These are phyloP conservation scores for Loriculus beryllinus DNA, from an alignment of 2,797 vertebrate species.

Conservation along the genomic window DNA sequence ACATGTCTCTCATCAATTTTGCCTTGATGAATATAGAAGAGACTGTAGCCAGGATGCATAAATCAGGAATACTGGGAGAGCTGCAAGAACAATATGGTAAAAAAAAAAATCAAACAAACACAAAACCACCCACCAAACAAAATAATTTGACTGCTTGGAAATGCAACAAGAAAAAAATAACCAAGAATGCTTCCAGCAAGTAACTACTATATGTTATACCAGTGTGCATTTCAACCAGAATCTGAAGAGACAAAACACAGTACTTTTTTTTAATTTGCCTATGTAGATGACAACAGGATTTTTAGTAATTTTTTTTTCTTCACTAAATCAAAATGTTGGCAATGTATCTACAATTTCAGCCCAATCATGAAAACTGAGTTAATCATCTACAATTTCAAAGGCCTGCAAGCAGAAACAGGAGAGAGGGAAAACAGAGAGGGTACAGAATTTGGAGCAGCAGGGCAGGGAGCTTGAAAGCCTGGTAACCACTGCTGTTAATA, in stretches of 20 bases:
- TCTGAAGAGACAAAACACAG: not conserved
- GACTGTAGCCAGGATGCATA: not conserved
- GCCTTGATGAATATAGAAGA: not conserved
- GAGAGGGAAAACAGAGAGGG: accelerated
- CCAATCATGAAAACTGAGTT: not conserved
- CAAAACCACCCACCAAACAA: not conserved
- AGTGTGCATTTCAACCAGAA: not conserved
- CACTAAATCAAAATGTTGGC: not conserved
- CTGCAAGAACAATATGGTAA: not conserved
- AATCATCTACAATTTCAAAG: not conserved
- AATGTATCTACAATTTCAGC: not conserved
- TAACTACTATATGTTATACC: not conserved
- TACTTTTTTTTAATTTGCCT: not conserved
- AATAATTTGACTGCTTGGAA: not conserved
- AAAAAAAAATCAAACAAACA: not conserved
- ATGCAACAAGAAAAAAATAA: not conserved
- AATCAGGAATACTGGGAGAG: not conserved
- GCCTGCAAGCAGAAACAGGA: not conserved
- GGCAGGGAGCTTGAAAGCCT: not conserved
- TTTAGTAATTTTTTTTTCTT: not conserved
- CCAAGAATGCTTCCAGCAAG: not conserved
- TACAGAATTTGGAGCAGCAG: not conserved
- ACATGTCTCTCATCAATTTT: not conserved
- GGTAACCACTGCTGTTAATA: not conserved
- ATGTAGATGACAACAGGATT: not conserved